Evolutionary conservation across 2,797 vertebrate genomes (phyloP), one percentile per base, ranked within the genome.

Genomic region (Cetoscarus ocellatus): DNA sequence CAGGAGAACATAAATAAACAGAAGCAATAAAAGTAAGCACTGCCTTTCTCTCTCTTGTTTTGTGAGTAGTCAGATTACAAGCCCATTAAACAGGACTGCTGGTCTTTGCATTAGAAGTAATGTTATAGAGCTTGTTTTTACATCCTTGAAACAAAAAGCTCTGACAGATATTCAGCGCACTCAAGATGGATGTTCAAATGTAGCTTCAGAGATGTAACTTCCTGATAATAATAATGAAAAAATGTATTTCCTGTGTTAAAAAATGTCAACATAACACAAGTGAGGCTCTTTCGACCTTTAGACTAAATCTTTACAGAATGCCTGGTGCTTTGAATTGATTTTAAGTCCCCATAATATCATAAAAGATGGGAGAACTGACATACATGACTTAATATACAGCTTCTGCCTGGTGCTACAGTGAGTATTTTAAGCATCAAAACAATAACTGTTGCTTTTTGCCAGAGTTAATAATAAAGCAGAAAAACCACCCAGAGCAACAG

Each of bases 51-150:
- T 40, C 10, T 72, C 38, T 50, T 10, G 15, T 8, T 66, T 59
- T 61, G 43, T 53, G 59, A 44, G 59, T 35, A 27, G 69, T 82
- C 43, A 48, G 17, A 35, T 66, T 66, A 58, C 18, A 67, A 70
- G 58, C 15, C 66, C 34, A 60, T 81, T 34, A 68, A 68, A 77
- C 35, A 43, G 53, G 69, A 18, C 40, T 10, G 19, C 68, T 84
- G 76, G 42, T 18, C 43, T 78, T 65, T 67, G 36, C 77, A 53
- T 77, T 43, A 56, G 56, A 51, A 67, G 58, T 39, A 50, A 42
- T 4, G 15, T 72, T 36, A 60, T 50, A 10, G 15, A 65, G 49
- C 43, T 68, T 55, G 38, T 63, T 68, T 73, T 44, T 70, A 1
- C 75, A 59, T 35, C 27, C n/a, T 49, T 1, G 39, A 48, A n/a